Conservation (phyloP, 2,113 vertebrate species). For the Aegypius monachus region DNA sequence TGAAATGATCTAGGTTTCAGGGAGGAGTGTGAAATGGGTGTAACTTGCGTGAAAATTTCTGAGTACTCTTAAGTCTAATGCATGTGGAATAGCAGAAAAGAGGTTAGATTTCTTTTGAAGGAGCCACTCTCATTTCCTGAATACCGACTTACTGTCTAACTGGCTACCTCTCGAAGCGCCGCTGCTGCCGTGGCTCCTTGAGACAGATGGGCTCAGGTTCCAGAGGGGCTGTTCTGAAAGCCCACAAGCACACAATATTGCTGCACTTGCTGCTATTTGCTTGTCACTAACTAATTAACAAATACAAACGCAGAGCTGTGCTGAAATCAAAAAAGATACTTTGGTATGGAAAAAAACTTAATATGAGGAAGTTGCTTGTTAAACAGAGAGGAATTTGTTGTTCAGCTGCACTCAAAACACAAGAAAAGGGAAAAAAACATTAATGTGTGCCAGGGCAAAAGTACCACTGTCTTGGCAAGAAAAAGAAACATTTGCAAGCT, state of each 20-base stretch:
- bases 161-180: background rate
- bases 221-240: background rate
- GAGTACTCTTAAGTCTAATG: background rate
- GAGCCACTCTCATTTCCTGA: background rate
- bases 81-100: background rate
- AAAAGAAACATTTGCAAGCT: constrained; percentile 54
- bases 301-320: background rate
- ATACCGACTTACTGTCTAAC: background rate
- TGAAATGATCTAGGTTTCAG: background rate
- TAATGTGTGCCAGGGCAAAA: constrained; percentile 55
- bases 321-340: background rate
- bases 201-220: background rate
- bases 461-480: constrained; percentile 51
- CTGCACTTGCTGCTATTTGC: background rate
- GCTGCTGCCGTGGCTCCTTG: background rate
- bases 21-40: background rate
- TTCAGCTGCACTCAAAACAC: constrained; percentile 63
- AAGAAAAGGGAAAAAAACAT: constrained; percentile 18
- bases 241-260: background rate
- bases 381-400: constrained; percentile 39
- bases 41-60: background rate
- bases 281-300: background rate
- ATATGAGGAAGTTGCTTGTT: constrained; percentile 34
- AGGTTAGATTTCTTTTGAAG: background rate
- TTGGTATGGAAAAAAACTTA: background rate